Conservation (phyloP, 2,888 invertebrate species). For the Sinodicranocentrus sp. region DNA sequence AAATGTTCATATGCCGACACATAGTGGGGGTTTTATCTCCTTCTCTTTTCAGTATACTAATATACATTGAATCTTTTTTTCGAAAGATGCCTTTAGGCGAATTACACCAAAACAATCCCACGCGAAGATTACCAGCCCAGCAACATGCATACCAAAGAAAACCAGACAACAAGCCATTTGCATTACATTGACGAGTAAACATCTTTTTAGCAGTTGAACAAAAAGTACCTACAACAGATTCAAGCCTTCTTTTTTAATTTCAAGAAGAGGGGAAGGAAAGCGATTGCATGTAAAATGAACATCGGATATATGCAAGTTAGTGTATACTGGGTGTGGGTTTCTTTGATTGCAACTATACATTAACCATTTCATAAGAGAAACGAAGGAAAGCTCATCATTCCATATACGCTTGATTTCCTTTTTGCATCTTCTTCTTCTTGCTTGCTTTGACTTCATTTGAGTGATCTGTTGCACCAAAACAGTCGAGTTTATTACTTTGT, state of each 20-base stretch:
- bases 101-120: conserved; percentile 36
- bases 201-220: conserved; percentile 1
- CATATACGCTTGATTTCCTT: background rate
- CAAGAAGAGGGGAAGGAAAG: conserved; percentile 5
- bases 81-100: conserved; percentile 33
- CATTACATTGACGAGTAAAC: background rate
- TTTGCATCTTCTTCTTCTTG: conserved; percentile 19
- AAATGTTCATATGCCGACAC: too few relatives aligned
- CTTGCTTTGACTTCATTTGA: conserved; percentile 22
- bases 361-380: background rate
- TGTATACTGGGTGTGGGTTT: conserved; percentile 4
- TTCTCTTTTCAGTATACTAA: background rate
- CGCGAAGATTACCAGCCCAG: conserved; percentile 2
- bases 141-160: background rate
- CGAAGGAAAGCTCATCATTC: conserved; percentile 35
- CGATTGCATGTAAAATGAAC: background rate
- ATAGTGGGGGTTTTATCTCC: background rate
- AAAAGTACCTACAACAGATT: conserved; percentile 5
- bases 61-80: background rate
- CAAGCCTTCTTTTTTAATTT: background rate
- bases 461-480: background rate
- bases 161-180: background rate
- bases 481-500: background rate
- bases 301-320: background rate
- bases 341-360: background rate